Conservation (phyloP, 2,797 vertebrate genomes). For the Oreortyx pictus region DNA sequence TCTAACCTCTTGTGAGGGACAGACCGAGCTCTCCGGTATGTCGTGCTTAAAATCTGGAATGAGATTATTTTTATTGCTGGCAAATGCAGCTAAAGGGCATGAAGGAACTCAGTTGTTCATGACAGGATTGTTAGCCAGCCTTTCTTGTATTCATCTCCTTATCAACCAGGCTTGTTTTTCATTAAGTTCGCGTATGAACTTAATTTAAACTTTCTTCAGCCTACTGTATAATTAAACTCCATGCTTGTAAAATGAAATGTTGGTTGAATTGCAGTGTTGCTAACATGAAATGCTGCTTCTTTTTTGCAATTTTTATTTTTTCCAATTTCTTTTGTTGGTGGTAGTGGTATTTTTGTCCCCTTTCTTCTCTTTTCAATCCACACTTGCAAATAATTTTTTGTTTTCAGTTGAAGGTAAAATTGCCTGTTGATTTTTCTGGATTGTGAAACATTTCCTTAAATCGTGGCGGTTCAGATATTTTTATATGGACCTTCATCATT, state of each 20-base stretch:
- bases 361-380: background rate
- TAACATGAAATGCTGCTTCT: background rate
- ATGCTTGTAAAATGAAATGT: background rate
- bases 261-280: background rate
- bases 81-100: slow-evolving; percentile 55
- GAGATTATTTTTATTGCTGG: slow-evolving; percentile 70
- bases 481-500: background rate
- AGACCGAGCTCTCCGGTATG: background rate
- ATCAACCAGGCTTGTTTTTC: slow-evolving; percentile 2
- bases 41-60: slow-evolving; percentile 65
- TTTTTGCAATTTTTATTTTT: background rate
- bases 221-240: background rate
- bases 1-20: background rate
- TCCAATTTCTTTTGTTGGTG: background rate
- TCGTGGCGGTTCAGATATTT: background rate
- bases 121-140: slow-evolving; percentile 32
- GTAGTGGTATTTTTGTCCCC: background rate
- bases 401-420: background rate
- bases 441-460: background rate
- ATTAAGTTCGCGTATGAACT: slow-evolving; percentile 16
- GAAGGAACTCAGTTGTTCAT: slow-evolving; percentile 47
- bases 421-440: background rate
- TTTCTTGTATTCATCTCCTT: slow-evolving; percentile 42
- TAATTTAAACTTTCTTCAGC: background rate
- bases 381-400: background rate